Evolutionary conservation across 2,888 invertebrate species (phyloP), one percentile per base, ranked within the genome.

Genomic region (Cartodere bifasciata): DNA sequence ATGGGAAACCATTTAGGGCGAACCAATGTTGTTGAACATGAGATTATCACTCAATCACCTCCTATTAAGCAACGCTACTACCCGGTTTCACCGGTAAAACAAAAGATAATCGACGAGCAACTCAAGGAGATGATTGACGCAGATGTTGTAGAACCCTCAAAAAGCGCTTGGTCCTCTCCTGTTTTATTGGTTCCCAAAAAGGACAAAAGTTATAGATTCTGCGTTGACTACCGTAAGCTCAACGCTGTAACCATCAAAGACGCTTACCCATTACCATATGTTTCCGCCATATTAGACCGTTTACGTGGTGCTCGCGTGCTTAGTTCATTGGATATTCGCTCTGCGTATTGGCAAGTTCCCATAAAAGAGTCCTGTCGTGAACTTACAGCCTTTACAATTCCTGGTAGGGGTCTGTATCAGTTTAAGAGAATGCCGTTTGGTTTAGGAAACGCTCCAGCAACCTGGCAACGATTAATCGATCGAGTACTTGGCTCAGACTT

Each of bases 381-480:
- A 9, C 36, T 40, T 4, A 53, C 52, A 3, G 51, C 52, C 1
- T 55, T 52, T 35, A 43, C 44, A 0, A 43, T 51, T 7, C 50
- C 50, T 0, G 36, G 36, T 9, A 23, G 43, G 6, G 49, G 52
- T 1, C 31, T 50, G 1, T 49, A 35, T 23, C 44, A 53, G 4
- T 56, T 53, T 24, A 36, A 22, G 2, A 38, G 45, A 0, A 39
- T 53, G 44, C 49, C 52, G 0, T 50, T 52, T 23, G 52, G 50
- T 1, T 23, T 50, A 1, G 34, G 39, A 4, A 46, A 47, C 13
- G 41, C 48, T 0, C 48, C 50, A 1, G 46, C 49, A 1, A 49
- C 49, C 2, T 53, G 42, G 28, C 50, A 50, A 29, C 32, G 48
- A 1, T 23, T 50, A 4, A 36, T 52, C 1, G 50, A 53, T 15